These are phyloP conservation scores for Sycobia sp. DNA, from an alignment of 1,140 invertebrate species.

Conservation along the genomic window DNA sequence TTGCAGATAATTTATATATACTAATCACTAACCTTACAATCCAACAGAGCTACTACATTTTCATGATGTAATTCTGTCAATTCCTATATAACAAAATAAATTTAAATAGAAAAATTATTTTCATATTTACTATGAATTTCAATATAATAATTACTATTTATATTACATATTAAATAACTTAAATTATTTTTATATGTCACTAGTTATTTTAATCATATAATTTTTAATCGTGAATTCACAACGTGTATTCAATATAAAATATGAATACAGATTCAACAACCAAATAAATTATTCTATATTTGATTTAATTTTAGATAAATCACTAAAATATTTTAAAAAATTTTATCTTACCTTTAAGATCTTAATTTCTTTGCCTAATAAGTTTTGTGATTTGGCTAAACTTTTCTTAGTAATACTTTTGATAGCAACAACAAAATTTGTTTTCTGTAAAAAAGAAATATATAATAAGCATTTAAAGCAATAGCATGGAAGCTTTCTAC, in stretches of 20 bases:
- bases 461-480: slow-evolving; percentile 1
- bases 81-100: slow-evolving; percentile 67
- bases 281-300: background rate
- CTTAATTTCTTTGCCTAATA: slow-evolving; percentile 98
- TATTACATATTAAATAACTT: too few relatives aligned
- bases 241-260: background rate
- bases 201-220: background rate
- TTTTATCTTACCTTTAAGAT: slow-evolving; percentile 84
- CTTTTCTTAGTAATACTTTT: slow-evolving; percentile 98
- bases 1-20: slow-evolving; percentile 29
- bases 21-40: slow-evolving; percentile 76
- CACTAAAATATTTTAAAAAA: background rate
- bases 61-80: slow-evolving; percentile 95
- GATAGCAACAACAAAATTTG: slow-evolving; percentile 87
- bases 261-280: background rate
- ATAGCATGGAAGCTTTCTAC: too few relatives aligned
- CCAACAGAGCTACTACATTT: slow-evolving; percentile 95
- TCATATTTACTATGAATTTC: background rate
- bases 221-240: background rate
- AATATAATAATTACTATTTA: slow-evolving; percentile 10
- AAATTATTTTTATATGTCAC: too few relatives aligned
- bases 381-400: slow-evolving; percentile 93
- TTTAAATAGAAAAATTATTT: background rate
- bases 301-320: background rate
- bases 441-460: slow-evolving; percentile 72